These are phyloP conservation scores for Spizaetus ornatus DNA, from an alignment of 2,113 vertebrate genomes.

Conservation along the genomic window DNA sequence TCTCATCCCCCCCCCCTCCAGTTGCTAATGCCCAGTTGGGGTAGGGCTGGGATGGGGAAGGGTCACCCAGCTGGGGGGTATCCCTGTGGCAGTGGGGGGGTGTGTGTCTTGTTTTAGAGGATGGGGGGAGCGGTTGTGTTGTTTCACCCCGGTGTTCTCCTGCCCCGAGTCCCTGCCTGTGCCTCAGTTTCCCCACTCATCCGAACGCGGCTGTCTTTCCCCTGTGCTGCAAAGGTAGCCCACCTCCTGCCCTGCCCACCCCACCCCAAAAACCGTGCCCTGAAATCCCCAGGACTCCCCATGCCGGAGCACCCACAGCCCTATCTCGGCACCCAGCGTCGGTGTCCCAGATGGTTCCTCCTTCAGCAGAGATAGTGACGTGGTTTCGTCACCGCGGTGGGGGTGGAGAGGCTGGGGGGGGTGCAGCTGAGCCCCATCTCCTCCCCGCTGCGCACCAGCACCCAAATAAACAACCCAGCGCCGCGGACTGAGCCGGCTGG, in stretches of 20 bases:
- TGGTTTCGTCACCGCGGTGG: background rate
- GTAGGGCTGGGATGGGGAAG: too few species aligned
- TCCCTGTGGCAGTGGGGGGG: too few species aligned
- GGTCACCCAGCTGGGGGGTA: too few species aligned
- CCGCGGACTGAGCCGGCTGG: fast-evolving
- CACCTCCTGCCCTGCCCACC: background rate
- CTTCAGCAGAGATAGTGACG: background rate
- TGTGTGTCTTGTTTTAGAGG: too few species aligned
- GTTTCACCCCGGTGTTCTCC: background rate
- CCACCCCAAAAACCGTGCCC: background rate
- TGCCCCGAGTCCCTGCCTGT: background rate
- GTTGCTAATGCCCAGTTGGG: too few species aligned
- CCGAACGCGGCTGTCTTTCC: background rate
- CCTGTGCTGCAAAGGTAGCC: background rate
- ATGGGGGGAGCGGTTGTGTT: too few species aligned
- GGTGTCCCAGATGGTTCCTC: conserved; percentile 27
- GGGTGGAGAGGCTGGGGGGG: background rate
- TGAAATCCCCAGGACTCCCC: background rate
- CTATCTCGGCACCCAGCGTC: background rate
- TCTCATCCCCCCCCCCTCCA: background rate
- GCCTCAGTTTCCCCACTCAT: conserved; percentile 1
- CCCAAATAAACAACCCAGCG: conserved; percentile 1
- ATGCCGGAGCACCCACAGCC: background rate
- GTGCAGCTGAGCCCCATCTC: background rate
- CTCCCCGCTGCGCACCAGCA: background rate